Percentiles rank a stretch among this genome's conserved stretches.
Conservation (phyloP, 1,140 invertebrate genomes). For the Campodea augens region DNA sequence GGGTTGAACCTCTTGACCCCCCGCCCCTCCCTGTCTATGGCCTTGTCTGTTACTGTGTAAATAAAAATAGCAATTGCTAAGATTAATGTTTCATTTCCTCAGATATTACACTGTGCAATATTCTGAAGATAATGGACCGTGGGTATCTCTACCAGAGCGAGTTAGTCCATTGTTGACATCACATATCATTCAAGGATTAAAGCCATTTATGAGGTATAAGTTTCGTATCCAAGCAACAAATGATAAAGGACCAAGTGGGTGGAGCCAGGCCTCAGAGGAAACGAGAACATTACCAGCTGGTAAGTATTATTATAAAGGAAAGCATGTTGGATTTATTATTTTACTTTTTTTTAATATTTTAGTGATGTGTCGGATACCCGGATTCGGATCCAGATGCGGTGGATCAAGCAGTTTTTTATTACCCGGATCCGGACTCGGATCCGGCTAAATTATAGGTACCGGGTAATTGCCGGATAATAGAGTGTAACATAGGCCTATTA, state of each 20-base stretch:
- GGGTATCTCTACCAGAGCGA: constrained; percentile 58
- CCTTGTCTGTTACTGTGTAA: neutral
- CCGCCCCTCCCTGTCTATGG: too few relatives aligned
- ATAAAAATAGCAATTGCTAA: neutral
- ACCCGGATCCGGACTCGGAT: too few relatives aligned
- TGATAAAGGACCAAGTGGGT: constrained; percentile 82
- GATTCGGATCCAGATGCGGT: too few relatives aligned
- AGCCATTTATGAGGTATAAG: constrained; percentile 77
- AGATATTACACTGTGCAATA: constrained; percentile 84
- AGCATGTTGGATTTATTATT: neutral
- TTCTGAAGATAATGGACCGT: constrained; percentile 55
- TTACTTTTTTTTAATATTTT: too few relatives aligned
- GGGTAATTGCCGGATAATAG: too few relatives aligned
- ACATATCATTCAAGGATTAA: constrained; percentile 61
- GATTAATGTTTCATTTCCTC: too few relatives aligned
- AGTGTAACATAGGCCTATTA: too few relatives aligned
- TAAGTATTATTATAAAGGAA: too few relatives aligned
- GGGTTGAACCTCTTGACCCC: too few relatives aligned
- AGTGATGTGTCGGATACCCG: too few relatives aligned
- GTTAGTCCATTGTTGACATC: constrained; percentile 65
- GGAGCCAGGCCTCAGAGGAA: constrained; percentile 70
- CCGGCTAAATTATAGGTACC: too few relatives aligned
- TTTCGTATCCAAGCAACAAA: constrained; percentile 91
- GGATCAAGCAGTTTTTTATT: too few relatives aligned
- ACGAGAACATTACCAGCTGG: constrained; percentile 71